Evolutionary conservation across 2,888 invertebrate species (phyloP), one percentile per base, ranked within the genome.

Genomic region (Myopa tessellatipennis): DNA sequence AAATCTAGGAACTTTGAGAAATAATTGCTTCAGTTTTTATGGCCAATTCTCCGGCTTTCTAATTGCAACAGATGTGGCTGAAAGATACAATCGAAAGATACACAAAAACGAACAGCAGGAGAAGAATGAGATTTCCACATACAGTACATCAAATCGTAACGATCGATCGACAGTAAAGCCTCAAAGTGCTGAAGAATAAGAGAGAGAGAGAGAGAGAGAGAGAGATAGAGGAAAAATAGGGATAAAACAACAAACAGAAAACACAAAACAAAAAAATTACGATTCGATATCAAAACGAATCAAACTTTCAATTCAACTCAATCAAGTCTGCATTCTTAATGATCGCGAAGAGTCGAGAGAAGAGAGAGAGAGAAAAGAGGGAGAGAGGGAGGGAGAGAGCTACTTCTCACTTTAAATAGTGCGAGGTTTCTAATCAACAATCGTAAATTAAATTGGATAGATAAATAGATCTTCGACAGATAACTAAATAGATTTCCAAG

Each of bases 11-110:
- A 65, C 65, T 65, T 12, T 36, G 34, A 38, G 45, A 65, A 65
- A 65, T 65, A 65, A 65, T 65, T 65, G 65, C 65, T 38, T 65
- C 65, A 65, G 65, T 65, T 65, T 65, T 65, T 65, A 65, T 38
- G 38, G 65, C 26, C 14, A 4, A 16, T 10, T 38, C 65, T 12
- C 4, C 14, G 34, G 65, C 65, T 65, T 65, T 65, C 65, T 65
- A 65, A 65, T 65, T 65, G 65, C 65, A 34, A 14, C 65, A 14
- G n/a, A 55, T 55, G 55, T 12, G n/a, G 55, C 55, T 16, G 16
- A 26, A 65, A 45, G 34, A 14, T 10, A 26, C 63, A 63, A 26
- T 63, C 10, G 16, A 14, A 45, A 55, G 55, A 6, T n/a, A n/a
- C 55, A n/a, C 55, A 60, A 60, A 16, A 60, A 16, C 5, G 60